Evolutionary conservation across 2,888 invertebrate genomes (phyloP), one percentile per base, ranked within the genome.

Genomic region (Meganola albula): DNA sequence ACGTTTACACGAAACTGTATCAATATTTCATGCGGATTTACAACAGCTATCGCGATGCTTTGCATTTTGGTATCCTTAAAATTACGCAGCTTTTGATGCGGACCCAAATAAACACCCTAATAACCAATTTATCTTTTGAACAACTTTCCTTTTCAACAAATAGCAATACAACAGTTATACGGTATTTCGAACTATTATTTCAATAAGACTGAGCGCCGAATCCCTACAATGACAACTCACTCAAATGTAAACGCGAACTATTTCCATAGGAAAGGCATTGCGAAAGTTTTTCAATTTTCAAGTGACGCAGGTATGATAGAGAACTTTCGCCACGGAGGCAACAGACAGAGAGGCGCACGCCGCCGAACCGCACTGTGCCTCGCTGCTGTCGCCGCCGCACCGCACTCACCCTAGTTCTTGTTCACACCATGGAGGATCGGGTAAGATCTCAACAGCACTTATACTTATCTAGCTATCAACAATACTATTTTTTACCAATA

Each of bases 1-100:
- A 80, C 84, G 84, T 83, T 84, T 83, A 83, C 84, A 80, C 79
- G 77, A 82, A 84, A 84, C 84, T 84, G 84, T 84, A 85, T 84
- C 84, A 84, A 85, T 85, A 84, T 85, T 82, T 85, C 83, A 85
- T 78, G 73, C 73, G 79, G 79, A 85, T 85, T 83, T 84, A 82
- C 82, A 78, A 78, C 58, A 73, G 71, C 75, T 68, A 80, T 79
- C 72, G 76, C 70, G 72, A 64, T 62, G 62, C 68, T 70, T 75
- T 80, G 76, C 74, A 77, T 80, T 76, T 75, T 64, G 61, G 71
- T 72, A 69, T 76, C 71, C 71, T 64, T 74, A 69, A 71, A 74
- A 74, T 41, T 48, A 53, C 57, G 50, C 57, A 54, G 50, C 39
- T 53, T 58, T 58, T 56, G 53, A 56, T 52, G 45, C 44, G n/a